Evolutionary conservation across 2,888 invertebrate species (phyloP).

Genomic region (Epsilonema sp.): DNA sequence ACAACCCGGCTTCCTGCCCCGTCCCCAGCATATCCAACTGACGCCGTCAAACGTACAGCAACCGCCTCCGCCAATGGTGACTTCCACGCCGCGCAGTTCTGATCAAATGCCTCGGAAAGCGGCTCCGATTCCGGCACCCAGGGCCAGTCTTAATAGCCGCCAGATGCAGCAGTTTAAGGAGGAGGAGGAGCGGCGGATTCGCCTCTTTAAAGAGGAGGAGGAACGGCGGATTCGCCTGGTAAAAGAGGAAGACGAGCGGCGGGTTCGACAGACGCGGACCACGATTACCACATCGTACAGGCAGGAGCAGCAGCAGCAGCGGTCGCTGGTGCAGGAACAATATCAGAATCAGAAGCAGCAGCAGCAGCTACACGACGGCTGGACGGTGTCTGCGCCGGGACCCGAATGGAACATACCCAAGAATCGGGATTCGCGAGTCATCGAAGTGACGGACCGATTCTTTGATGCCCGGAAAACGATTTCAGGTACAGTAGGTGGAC

Average conservation of each 20-base stretch:
- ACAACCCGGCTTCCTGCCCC: too few relatives aligned
- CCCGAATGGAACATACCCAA: conserved; percentile 21
- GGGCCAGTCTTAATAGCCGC: neutral
- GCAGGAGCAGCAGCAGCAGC: neutral
- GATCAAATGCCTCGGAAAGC: neutral
- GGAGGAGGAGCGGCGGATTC: conserved; percentile 14
- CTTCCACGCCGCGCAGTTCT: conserved; percentile 8
- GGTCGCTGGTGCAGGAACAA: neutral
- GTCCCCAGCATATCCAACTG: too few relatives aligned
- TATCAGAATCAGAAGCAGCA: neutral
- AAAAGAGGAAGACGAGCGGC: too few relatives aligned
- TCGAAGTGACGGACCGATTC: conserved; percentile 29
- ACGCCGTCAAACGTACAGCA: too few relatives aligned
- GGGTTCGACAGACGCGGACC: neutral
- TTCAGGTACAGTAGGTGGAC: too few relatives aligned
- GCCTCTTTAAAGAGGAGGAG: conserved; percentile 14
- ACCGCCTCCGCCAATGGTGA: too few relatives aligned
- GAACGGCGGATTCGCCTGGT: too few relatives aligned
- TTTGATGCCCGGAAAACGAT: conserved; percentile 14
- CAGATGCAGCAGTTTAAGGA: conserved; percentile 11
- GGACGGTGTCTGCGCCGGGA: conserved; percentile 25
- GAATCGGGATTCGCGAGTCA: conserved; percentile 17
- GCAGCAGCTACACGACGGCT: conserved; percentile 16
- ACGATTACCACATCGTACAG: neutral
- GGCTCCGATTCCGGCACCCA: neutral